Conservation (phyloP, 2,888 invertebrate genomes). For the Charanyca ferruginea region DNA sequence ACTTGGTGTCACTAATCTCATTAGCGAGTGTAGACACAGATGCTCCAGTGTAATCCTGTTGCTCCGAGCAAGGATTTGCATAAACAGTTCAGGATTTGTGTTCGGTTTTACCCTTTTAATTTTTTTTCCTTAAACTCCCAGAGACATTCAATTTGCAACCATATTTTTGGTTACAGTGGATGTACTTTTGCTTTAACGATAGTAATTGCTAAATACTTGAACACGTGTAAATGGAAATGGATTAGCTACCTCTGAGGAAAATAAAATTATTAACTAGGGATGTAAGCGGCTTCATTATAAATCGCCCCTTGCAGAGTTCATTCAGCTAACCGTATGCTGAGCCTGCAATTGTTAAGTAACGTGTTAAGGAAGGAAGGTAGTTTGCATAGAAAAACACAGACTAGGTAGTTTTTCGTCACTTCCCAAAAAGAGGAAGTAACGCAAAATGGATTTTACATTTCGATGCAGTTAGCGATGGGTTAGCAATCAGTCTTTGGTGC, state of each 20-base stretch:
- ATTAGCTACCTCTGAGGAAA: slow-evolving; percentile 63
- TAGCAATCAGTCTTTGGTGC: slow-evolving; percentile 46
- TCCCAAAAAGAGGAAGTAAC: slow-evolving; percentile 34
- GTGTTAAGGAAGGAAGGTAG: slow-evolving; percentile 30
- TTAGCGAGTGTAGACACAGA: slow-evolving; percentile 83
- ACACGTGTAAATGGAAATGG: slow-evolving; percentile 67
- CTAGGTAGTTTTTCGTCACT: slow-evolving; percentile 25
- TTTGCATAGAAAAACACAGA: slow-evolving; percentile 39
- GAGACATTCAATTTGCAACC: slow-evolving; percentile 44
- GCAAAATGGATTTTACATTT: slow-evolving; percentile 49
- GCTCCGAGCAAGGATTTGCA: slow-evolving; percentile 78
- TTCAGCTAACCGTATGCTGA: slow-evolving; percentile 49
- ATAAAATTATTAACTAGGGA: slow-evolving; percentile 64
- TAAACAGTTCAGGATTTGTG: slow-evolving; percentile 80
- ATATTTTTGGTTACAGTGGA: slow-evolving; percentile 9
- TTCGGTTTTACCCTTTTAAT: slow-evolving; percentile 69
- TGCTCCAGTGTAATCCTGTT: slow-evolving; percentile 80
- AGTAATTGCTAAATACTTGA: slow-evolving; percentile 49
- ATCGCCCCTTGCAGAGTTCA: slow-evolving; percentile 39
- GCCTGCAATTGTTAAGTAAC: slow-evolving; percentile 35
- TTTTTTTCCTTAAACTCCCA: slow-evolving; percentile 48
- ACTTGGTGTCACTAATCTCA: slow-evolving; percentile 82
- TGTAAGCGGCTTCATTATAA: slow-evolving; percentile 60
- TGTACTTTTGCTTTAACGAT: slow-evolving; percentile 9
- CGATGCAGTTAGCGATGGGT: slow-evolving; percentile 35